Evolutionary conservation across 2,113 vertebrate species (phyloP).

Genomic region (Illadopsis cleaveri): DNA sequence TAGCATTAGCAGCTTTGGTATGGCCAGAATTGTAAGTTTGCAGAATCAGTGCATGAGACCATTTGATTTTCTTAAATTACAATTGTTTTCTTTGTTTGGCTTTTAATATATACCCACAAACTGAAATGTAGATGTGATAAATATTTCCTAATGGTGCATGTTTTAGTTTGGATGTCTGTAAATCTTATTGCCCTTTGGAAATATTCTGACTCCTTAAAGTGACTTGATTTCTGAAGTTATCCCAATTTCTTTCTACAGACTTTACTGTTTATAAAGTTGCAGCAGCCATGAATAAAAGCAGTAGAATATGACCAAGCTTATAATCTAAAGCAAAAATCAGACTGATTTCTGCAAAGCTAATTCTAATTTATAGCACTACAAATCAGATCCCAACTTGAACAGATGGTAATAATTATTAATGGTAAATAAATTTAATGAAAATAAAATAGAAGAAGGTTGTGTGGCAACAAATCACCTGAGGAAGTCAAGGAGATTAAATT

Average conservation of each 20-base stretch:
- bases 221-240: not conserved
- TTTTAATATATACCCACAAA: not conserved
- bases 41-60: not conserved
- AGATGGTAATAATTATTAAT: slow-evolving; percentile 30
- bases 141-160: not conserved
- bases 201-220: not conserved
- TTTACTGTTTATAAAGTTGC: not conserved
- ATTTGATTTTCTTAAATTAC: not conserved
- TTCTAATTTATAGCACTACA: slow-evolving; percentile 7
- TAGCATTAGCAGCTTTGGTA: not conserved
- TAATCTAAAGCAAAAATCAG: not conserved
- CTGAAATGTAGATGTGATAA: not conserved
- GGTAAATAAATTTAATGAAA: not conserved
- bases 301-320: not conserved
- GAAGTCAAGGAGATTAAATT: not conserved
- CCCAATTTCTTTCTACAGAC: not conserved
- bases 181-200: not conserved
- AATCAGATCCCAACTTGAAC: not conserved
- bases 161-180: not conserved
- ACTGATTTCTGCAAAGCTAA: not conserved
- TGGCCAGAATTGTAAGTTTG: not conserved
- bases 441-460: not conserved
- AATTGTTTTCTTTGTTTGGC: not conserved
- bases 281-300: not conserved
- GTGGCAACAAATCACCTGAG: slow-evolving; percentile 24